Evolutionary conservation across 2,888 invertebrate genomes (phyloP).

Genomic region (Eupithecia subfuscata): DNA sequence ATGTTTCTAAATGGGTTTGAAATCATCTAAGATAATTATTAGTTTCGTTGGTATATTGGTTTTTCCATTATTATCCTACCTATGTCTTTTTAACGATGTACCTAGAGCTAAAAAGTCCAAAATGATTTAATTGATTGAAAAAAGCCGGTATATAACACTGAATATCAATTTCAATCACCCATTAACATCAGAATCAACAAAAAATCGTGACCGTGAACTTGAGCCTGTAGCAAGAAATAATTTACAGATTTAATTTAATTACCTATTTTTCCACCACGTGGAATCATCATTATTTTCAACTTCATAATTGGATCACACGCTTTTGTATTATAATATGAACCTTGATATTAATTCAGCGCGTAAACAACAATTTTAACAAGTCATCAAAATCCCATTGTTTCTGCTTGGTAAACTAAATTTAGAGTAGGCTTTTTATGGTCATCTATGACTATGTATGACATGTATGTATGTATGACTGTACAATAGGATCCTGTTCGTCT

Average conservation of each 20-base stretch:
- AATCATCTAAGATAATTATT: neutral
- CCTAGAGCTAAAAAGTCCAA: neutral
- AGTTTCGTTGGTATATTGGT: neutral
- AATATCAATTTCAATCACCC: neutral
- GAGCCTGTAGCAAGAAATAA: neutral
- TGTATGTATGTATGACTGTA: slow-evolving; percentile 1
- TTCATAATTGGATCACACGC: neutral
- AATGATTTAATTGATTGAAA: neutral
- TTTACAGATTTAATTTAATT: neutral
- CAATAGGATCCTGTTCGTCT: slow-evolving; percentile 13
- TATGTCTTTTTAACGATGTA: neutral
- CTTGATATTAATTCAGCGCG: neutral
- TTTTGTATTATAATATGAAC: neutral
- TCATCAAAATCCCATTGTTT: slow-evolving; percentile 16
- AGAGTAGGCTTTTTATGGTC: neutral
- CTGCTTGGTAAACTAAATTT: slow-evolving; percentile 15
- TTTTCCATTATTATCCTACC: neutral
- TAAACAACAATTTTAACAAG: neutral
- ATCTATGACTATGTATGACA: slow-evolving; percentile 18
- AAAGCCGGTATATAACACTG: neutral
- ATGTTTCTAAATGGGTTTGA: neutral
- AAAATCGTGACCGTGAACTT: neutral
- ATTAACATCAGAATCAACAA: neutral
- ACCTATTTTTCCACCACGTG: neutral
- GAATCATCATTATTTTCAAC: neutral